Conservation (phyloP, 2,797 vertebrate genomes). For the Pseudomugil gertrudae region DNA sequence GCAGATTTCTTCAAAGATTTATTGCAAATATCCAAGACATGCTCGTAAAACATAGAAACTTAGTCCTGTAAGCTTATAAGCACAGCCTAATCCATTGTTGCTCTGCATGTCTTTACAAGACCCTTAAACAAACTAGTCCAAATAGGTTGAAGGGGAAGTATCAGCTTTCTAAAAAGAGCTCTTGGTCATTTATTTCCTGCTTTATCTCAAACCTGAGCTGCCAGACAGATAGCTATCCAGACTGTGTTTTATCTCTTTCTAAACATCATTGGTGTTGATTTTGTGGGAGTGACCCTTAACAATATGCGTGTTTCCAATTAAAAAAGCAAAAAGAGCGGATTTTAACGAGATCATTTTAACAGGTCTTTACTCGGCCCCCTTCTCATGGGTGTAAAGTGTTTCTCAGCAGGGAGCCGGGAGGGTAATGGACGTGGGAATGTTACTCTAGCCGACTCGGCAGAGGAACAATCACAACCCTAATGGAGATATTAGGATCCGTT, state of each 20-base stretch:
- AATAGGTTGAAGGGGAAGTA: conserved; percentile 45
- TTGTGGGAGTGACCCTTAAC: conserved; percentile 42
- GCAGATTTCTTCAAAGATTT: background rate
- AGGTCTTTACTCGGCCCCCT: conserved; percentile 44
- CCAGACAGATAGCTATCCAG: conserved; percentile 20
- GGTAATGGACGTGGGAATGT: conserved; percentile 63
- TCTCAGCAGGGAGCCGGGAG: conserved; percentile 54
- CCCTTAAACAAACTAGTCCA: conserved; percentile 58
- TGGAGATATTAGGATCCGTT: conserved; percentile 38
- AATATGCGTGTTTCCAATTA: conserved; percentile 68
- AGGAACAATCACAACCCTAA: conserved; percentile 27
- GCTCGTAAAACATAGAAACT: conserved; percentile 13
- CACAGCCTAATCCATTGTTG: conserved; percentile 37
- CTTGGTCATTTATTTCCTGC: conserved; percentile 42
- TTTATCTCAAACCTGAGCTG: conserved; percentile 49
- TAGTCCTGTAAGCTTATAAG: conserved; percentile 15
- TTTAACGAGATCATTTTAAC: conserved; percentile 72
- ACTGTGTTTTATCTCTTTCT: conserved; percentile 13
- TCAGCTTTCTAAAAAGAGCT: conserved; percentile 56
- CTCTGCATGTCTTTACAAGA: conserved; percentile 24
- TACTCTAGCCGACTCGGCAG: conserved; percentile 11
- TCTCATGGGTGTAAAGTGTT: conserved; percentile 72
- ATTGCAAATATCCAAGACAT: background rate
- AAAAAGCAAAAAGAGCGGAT: conserved; percentile 65
- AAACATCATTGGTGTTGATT: conserved; percentile 41